Base-by-base conservation (phyloP, 2,797 vertebrate genomes). In the Takifugu rubripes region DNA sequence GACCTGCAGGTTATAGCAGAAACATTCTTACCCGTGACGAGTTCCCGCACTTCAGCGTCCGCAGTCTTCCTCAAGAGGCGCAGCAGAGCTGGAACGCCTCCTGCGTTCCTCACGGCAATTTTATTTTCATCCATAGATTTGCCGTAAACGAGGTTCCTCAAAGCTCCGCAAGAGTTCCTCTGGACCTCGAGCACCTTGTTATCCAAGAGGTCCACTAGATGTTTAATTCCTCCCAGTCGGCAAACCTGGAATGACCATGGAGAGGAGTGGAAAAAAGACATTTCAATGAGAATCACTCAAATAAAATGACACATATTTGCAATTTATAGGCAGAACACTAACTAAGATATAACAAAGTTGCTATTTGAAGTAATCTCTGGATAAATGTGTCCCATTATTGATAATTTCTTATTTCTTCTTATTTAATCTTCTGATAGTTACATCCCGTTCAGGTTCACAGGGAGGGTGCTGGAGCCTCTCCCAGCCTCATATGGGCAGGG, bases 111-210 rank as follows among this genome's bases (percentile, higher is more conserved):
- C 86, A 99, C 94, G 0, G 94, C 93, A 6, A 94, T 87, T 87
- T 99, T 99, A 88, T 98, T 99, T 66, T 99, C 95, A 21, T 99
- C 97, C 45, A 95, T 94, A 24, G 92, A 93, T 82, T 96, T 98
- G 6, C 97, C 96, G 0, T 96, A 99, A 49, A 99, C 96, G 0
- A 99, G 92, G 82, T 99, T 99, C 76, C 96, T 92, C 80, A 99
- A 84, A 0, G 97, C 96, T 0, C 97, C 97, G 2, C 96, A 98
- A 2, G 96, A 92, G 11, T 98, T 97, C 79, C 89, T 94, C 90
- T 99, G 97, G 61, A 99, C 95, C 78, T 98, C 96, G 26, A 97
- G 87, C 17, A 92, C 93, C 75, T 97, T 94, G 88, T 99, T 93
- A 81, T 98, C 97, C 57, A 99, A 78, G 42, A 98, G 92, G 76